Evolutionary conservation across 1,140 invertebrate species (phyloP).

Genomic region (Temnothorax longispinosus): DNA sequence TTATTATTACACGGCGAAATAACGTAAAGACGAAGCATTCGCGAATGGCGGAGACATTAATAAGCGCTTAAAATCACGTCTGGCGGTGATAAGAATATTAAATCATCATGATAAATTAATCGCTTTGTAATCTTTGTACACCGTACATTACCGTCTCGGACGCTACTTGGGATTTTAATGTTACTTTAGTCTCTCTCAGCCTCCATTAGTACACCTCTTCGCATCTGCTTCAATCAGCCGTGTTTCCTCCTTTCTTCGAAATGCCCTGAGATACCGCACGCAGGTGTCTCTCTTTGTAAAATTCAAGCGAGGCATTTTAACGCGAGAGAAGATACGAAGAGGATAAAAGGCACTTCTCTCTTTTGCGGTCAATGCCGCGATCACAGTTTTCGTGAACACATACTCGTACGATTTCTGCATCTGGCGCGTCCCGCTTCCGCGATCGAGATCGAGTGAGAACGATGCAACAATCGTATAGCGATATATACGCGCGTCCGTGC

Average conservation of each 20-base stretch:
- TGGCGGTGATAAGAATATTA: constrained; percentile 15
- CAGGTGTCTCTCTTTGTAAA: not conserved
- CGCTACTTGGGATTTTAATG: constrained; percentile 23
- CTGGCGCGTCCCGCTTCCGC: constrained; percentile 23
- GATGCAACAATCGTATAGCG: not conserved
- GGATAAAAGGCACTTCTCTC: not conserved
- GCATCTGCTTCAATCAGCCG: not conserved
- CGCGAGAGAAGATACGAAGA: not conserved
- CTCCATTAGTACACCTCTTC: not conserved
- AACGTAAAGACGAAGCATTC: too few species aligned
- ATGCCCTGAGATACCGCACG: not conserved
- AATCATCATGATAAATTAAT: constrained; percentile 42
- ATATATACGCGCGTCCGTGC: not conserved
- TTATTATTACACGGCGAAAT: not conserved
- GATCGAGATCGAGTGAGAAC: not conserved
- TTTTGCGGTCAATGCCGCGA: not conserved
- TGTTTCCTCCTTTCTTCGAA: not conserved
- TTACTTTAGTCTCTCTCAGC: not conserved
- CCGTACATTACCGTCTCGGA: not conserved
- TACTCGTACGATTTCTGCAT: not conserved
- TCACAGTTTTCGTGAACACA: constrained; percentile 12
- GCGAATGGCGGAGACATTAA: not conserved
- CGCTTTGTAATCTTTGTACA: not conserved
- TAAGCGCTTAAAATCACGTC: not conserved
- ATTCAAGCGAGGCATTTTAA: constrained; percentile 11